Evolutionary conservation across 2,113 vertebrate species (phyloP).

Genomic region (Microcebus tavaratra): DNA sequence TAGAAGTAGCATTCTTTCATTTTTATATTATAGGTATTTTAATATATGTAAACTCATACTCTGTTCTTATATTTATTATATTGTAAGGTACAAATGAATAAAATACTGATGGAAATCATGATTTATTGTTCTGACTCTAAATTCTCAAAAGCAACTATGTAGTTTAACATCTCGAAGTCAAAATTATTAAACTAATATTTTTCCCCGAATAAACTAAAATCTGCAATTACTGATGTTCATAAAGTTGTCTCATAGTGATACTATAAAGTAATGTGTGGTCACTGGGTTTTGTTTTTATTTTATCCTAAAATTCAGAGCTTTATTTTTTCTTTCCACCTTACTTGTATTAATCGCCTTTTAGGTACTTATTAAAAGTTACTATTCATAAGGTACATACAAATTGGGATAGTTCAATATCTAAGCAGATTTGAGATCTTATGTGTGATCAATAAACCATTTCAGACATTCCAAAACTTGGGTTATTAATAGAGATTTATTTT

Average conservation of each 20-base stretch:
- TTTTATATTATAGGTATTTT: neutral
- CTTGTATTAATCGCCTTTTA: neutral
- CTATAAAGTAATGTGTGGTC: neutral
- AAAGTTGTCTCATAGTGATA: neutral
- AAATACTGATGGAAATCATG: neutral
- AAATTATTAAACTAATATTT: neutral
- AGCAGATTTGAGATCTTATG: neutral
- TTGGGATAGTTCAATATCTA: neutral
- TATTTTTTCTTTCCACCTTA: neutral
- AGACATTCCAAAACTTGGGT: neutral
- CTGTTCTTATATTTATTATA: neutral
- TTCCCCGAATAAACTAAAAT: neutral
- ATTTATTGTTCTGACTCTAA: neutral
- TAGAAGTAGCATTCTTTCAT: neutral
- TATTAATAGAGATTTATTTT: neutral
- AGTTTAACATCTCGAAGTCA: neutral
- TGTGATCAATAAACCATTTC: neutral
- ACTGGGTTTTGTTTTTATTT: neutral
- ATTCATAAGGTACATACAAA: neutral
- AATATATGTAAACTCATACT: neutral
- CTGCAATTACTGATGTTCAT: neutral
- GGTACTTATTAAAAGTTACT: neutral
- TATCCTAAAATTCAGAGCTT: neutral
- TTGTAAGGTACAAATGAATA: neutral
- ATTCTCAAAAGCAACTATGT: neutral